Evolutionary conservation across 2,113 vertebrate species (phyloP).

Genomic region (Tupaia chinensis): DNA sequence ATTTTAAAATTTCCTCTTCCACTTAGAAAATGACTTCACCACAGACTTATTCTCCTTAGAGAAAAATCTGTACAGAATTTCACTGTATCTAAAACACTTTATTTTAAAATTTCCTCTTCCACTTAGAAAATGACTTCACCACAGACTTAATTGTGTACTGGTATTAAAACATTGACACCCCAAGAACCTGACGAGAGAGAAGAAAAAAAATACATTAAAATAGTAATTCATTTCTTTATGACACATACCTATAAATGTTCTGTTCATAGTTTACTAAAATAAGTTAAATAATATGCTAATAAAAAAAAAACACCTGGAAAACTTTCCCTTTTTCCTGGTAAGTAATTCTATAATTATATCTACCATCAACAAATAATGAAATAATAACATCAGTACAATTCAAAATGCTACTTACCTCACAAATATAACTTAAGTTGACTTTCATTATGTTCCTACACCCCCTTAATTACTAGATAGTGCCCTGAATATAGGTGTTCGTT

Average conservation of each 20-base stretch:
- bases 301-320: slow-evolving; percentile 69
- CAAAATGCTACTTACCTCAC: slow-evolving; percentile 56
- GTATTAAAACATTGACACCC: slow-evolving; percentile 99
- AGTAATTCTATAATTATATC: slow-evolving; percentile 53
- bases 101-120: slow-evolving; percentile 94
- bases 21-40: slow-evolving; percentile 95
- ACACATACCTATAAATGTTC: slow-evolving; percentile 47
- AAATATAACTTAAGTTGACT: slow-evolving; percentile 47
- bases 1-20: slow-evolving; percentile 94
- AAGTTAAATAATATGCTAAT: slow-evolving; percentile 54
- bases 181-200: slow-evolving; percentile 94
- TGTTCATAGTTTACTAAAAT: slow-evolving; percentile 30
- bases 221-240: slow-evolving; percentile 76
- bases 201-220: slow-evolving; percentile 84
- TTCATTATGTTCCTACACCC: slow-evolving; percentile 39
- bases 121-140: slow-evolving; percentile 95
- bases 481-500: not conserved
- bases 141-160: slow-evolving; percentile 92
- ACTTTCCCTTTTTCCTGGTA: slow-evolving; percentile 8
- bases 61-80: slow-evolving; percentile 98
- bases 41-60: slow-evolving; percentile 95
- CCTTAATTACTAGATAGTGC: not conserved
- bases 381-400: slow-evolving; percentile 2
- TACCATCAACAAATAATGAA: slow-evolving; percentile 48
- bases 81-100: slow-evolving; percentile 96